Evolutionary conservation across 2,113 vertebrate species (phyloP), one percentile per base, ranked within the genome.

Genomic region (Loxodonta africana): DNA sequence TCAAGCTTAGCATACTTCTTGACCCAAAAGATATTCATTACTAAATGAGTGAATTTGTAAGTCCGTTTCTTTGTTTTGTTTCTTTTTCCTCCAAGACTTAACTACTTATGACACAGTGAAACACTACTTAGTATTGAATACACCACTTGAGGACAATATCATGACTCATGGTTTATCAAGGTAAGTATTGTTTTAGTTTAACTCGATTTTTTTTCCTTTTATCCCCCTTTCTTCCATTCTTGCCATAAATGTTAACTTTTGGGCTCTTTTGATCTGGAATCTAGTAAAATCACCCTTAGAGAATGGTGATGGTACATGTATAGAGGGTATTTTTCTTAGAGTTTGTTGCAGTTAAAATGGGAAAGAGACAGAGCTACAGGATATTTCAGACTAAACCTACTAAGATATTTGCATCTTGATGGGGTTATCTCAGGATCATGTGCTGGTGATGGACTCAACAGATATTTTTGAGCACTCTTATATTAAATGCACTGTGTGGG

Each of bases 21-120:
- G 60, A 92, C 71, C 86, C 28, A 80, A 46, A 93, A 87, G 74
- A 87, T 2, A 53, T 23, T 90, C 57, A 67, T 33, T 80, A 21
- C 26, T 89, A 37, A 73, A 20, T 77, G 41, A 94, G 65, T 69
- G 48, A 92, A 85, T 76, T 46, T 14, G 92, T 73, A 84, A 90
- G 12, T 26, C 30, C 92, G 89, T n/a, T 67, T 74, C 33, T 69
- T 30, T 30, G 2, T 67, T 15, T 92, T 83, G 37, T 80, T 80
- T 28, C 95, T 93, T 74, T 76, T 89, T 23, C 95, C 76, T 74
- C 67, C 51, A 41, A 98, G 99, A 99, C 98, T 98, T 99, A 94
- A 99, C 99, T 78, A 99, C 99, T 23, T 99, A 99, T 0, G 99
- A 99, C 85, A 98, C 98, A 12, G 99, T 99, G 78, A 99, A 99